Evolutionary conservation across 1,140 invertebrate species (phyloP), one percentile per base, ranked within the genome.

Genomic region (Antheraea pernyi): DNA sequence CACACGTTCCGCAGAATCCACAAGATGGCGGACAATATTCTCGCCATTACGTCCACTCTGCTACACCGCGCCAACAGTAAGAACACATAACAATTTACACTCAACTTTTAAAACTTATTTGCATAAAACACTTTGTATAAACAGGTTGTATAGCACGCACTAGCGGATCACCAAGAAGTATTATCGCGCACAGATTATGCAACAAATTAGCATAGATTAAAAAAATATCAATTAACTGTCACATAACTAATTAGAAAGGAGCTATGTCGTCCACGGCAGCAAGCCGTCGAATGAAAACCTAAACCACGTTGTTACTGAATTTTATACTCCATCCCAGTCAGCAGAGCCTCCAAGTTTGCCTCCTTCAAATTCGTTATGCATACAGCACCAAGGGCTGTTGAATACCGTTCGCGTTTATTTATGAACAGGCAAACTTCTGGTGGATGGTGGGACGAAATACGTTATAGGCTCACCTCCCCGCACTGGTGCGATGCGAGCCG

Each of bases 361-460:
- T 92, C 91, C 87, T 92, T 92, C 92, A 92, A 91, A 92, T 93
- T 93, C 91, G 92, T 93, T 93, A 93, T 93, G 92, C 92, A 93
- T 93, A 93, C 92, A 93, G 92, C 92, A 93, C 92, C 89, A 91
- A 92, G 92, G 92, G 91, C 91, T 93, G 91, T 93, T 93, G 92
- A 93, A 93, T 93, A 93, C 89, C 85, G 92, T 89, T 92, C 91
- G 86, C 92, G 91, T 92, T 93, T 93, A 93, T 93, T 93, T 93
- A 93, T 94, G 93, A 92, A 92, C 91, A 91, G 88, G 88, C 90
- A 92, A 91, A 90, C 93, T 93, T 93, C 91, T 93, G 93, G 92
- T 91, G 93, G 93, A 83, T 87, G 93, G 93, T 91, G 89, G 88
- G 89, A 90, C 91, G 93, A 92, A 91, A 94, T 93, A 93, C 93